Conservation (phyloP, 2,888 invertebrate species). For the Erebia aethiops region DNA sequence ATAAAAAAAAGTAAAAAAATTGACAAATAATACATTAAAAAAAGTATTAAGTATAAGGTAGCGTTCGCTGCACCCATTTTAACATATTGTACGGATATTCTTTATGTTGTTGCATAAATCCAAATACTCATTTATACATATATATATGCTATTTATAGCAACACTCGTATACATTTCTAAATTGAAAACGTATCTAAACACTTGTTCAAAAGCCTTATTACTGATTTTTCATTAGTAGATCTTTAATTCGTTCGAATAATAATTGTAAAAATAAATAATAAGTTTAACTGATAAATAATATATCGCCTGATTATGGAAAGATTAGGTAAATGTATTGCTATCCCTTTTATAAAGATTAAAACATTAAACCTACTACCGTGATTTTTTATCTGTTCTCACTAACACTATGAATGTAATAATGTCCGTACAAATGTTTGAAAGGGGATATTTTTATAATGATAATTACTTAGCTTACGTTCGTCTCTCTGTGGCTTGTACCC, state of each 20-base stretch:
- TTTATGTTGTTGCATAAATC: slow-evolving; percentile 11
- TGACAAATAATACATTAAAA: slow-evolving; percentile 79
- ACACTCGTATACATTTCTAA: not conserved
- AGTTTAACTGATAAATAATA: too few relatives aligned
- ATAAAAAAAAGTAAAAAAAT: slow-evolving; percentile 73
- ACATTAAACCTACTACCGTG: too few relatives aligned
- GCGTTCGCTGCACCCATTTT: slow-evolving; percentile 56
- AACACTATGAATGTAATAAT: slow-evolving; percentile 16
- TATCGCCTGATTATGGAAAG: too few relatives aligned
- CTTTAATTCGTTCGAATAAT: too few relatives aligned
- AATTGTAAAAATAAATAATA: too few relatives aligned
- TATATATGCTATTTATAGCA: slow-evolving; percentile 9
- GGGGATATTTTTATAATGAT: slow-evolving; percentile 65
- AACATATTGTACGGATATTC: slow-evolving; percentile 42
- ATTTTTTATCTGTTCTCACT: too few relatives aligned
- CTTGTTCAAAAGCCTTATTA: not conserved
- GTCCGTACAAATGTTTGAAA: slow-evolving; percentile 53
- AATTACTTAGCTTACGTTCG: slow-evolving; percentile 69
- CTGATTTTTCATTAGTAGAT: too few relatives aligned
- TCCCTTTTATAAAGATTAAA: too few relatives aligned
- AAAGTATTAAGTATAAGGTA: slow-evolving; percentile 77
- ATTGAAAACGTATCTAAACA: not conserved
- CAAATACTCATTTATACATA: slow-evolving; percentile 34
- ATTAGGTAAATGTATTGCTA: not conserved
- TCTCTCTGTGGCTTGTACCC: slow-evolving; percentile 63